A percentile compares a stretch with the other conserved stretches of the same genome.
These are phyloP conservation scores for Allophyes oxyacanthae DNA, from an alignment of 2,888 invertebrate species.

Conservation along the genomic window DNA sequence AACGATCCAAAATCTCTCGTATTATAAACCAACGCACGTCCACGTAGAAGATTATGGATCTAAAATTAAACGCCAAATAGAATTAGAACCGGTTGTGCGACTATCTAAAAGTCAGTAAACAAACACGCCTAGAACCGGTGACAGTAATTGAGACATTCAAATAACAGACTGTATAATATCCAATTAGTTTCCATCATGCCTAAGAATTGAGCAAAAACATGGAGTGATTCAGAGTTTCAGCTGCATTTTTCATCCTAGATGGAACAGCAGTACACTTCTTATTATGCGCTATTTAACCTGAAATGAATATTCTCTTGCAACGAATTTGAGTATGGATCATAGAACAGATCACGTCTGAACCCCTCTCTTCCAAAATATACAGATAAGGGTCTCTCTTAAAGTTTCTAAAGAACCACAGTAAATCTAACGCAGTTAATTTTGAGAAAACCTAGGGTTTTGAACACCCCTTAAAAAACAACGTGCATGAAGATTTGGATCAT, in stretches of 20 bases:
- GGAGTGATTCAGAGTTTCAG: conserved; percentile 7
- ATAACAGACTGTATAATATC: conserved; percentile 27
- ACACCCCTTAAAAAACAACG: conserved; percentile 1
- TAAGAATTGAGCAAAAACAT: conserved; percentile 23
- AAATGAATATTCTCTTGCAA: too few species aligned
- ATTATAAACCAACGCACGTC: conserved; percentile 11
- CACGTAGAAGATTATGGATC: conserved; percentile 14
- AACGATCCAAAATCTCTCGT: neutral
- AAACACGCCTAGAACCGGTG: conserved; percentile 33
- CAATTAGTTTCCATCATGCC: conserved; percentile 28
- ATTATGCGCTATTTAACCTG: too few species aligned
- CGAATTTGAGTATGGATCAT: too few species aligned
- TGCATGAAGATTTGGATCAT: conserved; percentile 10
- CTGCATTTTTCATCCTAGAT: conserved; percentile 1
- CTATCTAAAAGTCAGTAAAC: conserved; percentile 42
- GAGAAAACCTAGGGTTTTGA: neutral
- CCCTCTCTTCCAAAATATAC: too few species aligned
- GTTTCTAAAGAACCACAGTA: too few species aligned
- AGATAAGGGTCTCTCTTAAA: too few species aligned
- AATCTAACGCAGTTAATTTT: too few species aligned
- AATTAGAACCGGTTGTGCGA: conserved; percentile 33
- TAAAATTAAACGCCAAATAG: conserved; percentile 27
- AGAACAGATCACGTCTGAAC: too few species aligned
- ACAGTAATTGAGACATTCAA: conserved; percentile 40
- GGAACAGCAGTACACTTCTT: too few species aligned